Evolutionary conservation across 2,888 invertebrate species (phyloP).

Genomic region (Rosalia funebris): DNA sequence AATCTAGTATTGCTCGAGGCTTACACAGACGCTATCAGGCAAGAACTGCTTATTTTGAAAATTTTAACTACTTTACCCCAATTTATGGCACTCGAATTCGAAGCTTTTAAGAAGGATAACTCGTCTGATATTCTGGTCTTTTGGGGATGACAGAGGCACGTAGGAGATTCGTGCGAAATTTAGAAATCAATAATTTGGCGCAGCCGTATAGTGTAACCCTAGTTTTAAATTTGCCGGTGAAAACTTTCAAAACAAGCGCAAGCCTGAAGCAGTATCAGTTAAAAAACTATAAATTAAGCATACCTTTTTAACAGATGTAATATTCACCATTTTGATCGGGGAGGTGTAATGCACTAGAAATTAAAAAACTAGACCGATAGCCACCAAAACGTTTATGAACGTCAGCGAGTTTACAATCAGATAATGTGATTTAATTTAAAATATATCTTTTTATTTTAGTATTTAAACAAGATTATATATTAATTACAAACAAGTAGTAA

Average conservation of each 20-base stretch:
- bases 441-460: conserved; percentile 3
- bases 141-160: not conserved
- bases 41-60: not conserved
- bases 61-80: not conserved
- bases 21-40: not conserved
- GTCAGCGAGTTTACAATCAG: not conserved
- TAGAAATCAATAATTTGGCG: conserved; percentile 43
- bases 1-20: not conserved
- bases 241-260: conserved; percentile 18
- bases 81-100: not conserved
- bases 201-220: conserved; percentile 36
- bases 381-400: not conserved
- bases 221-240: conserved; percentile 16
- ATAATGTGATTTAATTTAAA: conserved; percentile 1
- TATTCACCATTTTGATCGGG: conserved; percentile 36
- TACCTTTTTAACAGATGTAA: conserved; percentile 40
- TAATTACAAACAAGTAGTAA: conserved; percentile 7
- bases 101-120: not conserved
- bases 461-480: conserved; percentile 7
- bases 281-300: conserved; percentile 3
- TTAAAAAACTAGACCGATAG: conserved; percentile 5
- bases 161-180: not conserved
- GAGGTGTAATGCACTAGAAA: conserved; percentile 13
- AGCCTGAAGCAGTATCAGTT: not conserved
- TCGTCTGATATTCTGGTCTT: not conserved